Evolutionary conservation across 2,113 vertebrate genomes (phyloP).

Genomic region (Protobothrops mucrosquamatus): DNA sequence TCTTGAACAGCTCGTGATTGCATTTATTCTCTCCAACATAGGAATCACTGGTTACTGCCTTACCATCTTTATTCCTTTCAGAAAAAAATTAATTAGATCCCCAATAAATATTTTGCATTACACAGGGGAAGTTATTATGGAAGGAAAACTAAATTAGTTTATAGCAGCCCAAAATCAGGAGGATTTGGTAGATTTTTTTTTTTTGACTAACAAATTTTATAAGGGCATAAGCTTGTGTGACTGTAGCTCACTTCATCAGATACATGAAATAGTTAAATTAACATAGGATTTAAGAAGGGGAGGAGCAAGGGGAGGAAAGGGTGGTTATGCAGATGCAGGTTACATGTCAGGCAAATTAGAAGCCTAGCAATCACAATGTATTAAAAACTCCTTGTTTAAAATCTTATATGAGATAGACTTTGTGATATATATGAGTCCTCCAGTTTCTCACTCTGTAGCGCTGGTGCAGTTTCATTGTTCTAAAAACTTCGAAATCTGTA

Average conservation of each 20-base stretch:
- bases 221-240: not conserved
- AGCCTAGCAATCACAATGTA: not conserved
- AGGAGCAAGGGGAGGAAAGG: not conserved
- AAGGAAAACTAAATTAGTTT: not conserved
- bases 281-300: not conserved
- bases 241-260: not conserved
- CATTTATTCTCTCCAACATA: not conserved
- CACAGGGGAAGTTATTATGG: not conserved
- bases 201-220: not conserved
- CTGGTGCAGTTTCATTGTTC: not conserved
- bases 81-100: not conserved
- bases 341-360: not conserved
- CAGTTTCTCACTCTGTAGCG: not conserved
- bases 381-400: not conserved
- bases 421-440: not conserved
- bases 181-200: not conserved
- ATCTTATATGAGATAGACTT: not conserved
- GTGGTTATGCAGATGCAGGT: not conserved
- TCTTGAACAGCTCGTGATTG: not conserved
- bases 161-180: not conserved
- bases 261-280: not conserved
- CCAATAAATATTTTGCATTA: not conserved
- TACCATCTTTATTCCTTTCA: not conserved
- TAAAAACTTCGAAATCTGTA: too few relatives aligned
- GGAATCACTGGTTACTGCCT: not conserved